These are phyloP conservation scores for Halictus ligatus DNA, from an alignment of 2,888 invertebrate species.

Conservation along the genomic window DNA sequence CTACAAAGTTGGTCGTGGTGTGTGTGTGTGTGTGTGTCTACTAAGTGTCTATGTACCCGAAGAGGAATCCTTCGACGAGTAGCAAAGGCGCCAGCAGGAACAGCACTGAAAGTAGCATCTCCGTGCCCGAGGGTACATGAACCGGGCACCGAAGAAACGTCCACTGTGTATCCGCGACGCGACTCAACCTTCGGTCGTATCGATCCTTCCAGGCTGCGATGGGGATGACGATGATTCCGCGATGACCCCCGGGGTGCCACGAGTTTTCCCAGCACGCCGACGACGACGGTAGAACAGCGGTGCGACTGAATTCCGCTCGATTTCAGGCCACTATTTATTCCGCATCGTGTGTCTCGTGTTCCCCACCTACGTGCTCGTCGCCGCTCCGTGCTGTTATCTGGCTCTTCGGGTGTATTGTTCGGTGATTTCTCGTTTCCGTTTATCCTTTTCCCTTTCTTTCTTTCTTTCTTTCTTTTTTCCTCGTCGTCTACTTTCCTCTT, in stretches of 20 bases:
- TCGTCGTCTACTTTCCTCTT: not conserved
- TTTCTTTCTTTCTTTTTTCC: constrained; percentile 19
- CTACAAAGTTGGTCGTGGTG: no score
- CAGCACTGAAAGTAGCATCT: constrained; percentile 33
- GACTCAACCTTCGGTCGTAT: constrained; percentile 29
- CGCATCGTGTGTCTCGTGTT: constrained; percentile 71
- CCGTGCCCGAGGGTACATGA: constrained; percentile 19
- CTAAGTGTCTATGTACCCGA: constrained; percentile 39
- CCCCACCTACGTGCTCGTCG: constrained; percentile 74
- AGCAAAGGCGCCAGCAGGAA: constrained; percentile 31
- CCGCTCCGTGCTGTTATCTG: constrained; percentile 69
- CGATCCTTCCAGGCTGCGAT: constrained; percentile 33
- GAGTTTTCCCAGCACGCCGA: constrained; percentile 42
- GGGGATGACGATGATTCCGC: constrained; percentile 2
- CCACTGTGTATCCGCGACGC: not conserved
- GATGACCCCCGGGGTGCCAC: constrained; percentile 25
- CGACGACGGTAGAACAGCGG: constrained; percentile 66
- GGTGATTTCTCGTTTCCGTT: constrained; percentile 67
- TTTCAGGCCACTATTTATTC: constrained; percentile 80
- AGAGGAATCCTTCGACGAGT: constrained; percentile 33
- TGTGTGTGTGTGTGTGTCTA: not conserved
- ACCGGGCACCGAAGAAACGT: not conserved
- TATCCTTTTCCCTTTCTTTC: constrained; percentile 44
- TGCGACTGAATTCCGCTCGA: constrained; percentile 78
- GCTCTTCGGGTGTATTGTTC: constrained; percentile 69